These are phyloP conservation scores for Pseudochaenichthys georgianus DNA, from an alignment of 2,797 vertebrate species.

Conservation along the genomic window DNA sequence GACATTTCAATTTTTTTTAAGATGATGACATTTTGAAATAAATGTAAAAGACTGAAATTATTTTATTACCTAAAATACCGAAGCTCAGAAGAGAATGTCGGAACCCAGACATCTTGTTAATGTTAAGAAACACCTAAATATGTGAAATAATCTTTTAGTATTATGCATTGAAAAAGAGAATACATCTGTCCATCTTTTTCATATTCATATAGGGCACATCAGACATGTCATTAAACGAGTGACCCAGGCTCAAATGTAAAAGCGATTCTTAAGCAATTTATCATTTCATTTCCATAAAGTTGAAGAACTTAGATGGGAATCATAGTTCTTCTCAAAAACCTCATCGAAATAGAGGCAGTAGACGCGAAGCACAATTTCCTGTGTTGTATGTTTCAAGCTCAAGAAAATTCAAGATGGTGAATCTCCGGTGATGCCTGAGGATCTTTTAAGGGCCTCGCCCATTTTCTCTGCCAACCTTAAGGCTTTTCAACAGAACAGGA, in stretches of 20 bases:
- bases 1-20: background rate
- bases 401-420: background rate
- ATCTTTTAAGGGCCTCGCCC: background rate
- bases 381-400: background rate
- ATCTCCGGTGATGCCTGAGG: background rate
- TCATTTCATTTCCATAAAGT: background rate
- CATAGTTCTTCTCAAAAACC: background rate
- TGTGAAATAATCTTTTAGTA: background rate
- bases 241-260: background rate
- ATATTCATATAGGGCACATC: background rate
- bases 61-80: conserved; percentile 60
- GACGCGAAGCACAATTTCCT: background rate
- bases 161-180: background rate
- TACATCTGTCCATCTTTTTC: background rate
- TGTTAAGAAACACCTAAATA: conserved; percentile 11
- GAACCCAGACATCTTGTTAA: conserved; percentile 46
- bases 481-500: background rate
- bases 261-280: background rate
- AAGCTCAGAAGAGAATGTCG: conserved; percentile 17
- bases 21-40: background rate
- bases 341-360: background rate
- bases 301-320: background rate
- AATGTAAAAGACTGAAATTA: background rate
- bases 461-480: background rate
- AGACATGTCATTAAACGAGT: background rate